Conservation (phyloP, 2,113 vertebrate species). For the Candoia aspera region DNA sequence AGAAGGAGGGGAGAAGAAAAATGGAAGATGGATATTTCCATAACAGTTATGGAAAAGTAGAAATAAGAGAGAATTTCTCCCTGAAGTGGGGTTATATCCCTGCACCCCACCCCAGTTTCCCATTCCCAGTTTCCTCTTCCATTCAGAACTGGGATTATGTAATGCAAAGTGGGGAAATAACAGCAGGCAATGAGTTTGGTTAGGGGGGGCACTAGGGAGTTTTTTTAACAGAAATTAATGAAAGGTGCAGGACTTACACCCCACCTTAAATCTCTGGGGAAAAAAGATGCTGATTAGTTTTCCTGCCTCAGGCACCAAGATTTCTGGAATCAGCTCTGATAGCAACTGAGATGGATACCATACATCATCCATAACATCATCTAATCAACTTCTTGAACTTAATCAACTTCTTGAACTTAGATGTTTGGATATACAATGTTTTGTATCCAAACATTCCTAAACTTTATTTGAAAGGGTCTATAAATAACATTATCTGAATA, state of each 20-base stretch:
- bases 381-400: slow-evolving; percentile 9
- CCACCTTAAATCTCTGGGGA: neutral
- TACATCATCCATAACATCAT: neutral
- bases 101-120: neutral
- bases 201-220: neutral
- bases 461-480: neutral
- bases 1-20: neutral
- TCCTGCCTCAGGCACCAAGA: neutral
- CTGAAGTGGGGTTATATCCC: neutral
- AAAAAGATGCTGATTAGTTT: neutral
- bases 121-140: neutral
- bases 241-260: neutral
- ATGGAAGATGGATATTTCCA: neutral
- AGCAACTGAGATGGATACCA: neutral
- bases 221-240: neutral
- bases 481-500: neutral
- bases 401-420: slow-evolving; percentile 11
- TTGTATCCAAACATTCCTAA: neutral
- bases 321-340: neutral
- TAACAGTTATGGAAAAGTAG: neutral
- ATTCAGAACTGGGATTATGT: neutral
- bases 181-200: neutral
- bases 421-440: too few species aligned
- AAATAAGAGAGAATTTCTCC: neutral
- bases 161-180: neutral